A percentile compares a stretch with the other conserved stretches of the same genome.
Conservation (phyloP, 2,888 invertebrate species). For the Limnephilus auricula region DNA sequence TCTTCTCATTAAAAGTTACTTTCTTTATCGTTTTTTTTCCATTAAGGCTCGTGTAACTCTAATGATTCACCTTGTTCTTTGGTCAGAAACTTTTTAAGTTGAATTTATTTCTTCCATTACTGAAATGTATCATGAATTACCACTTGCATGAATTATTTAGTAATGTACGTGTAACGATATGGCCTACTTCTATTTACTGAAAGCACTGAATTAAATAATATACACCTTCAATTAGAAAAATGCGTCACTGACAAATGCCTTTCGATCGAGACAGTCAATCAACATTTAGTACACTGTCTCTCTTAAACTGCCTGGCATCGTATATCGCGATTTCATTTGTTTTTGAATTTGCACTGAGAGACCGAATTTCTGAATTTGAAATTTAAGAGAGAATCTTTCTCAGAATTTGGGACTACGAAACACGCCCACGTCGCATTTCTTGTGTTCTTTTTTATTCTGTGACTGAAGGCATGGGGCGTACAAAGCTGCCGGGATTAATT, state of each 20-base stretch:
- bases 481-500: background rate
- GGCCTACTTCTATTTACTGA: background rate
- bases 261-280: too few relatives aligned
- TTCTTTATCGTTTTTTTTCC: background rate
- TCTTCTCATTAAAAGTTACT: conserved; percentile 23
- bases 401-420: too few relatives aligned
- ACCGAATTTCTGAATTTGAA: too few relatives aligned
- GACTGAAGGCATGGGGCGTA: background rate
- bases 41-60: background rate
- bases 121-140: background rate
- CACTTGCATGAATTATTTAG: background rate
- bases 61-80: background rate
- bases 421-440: too few relatives aligned
- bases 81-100: background rate
- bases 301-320: too few relatives aligned
- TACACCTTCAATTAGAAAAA: too few relatives aligned
- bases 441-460: too few relatives aligned
- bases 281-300: too few relatives aligned
- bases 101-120: background rate
- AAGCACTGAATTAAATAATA: background rate
- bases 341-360: too few relatives aligned
- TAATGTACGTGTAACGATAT: background rate
- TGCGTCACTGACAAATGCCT: too few relatives aligned
- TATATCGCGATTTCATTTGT: too few relatives aligned
- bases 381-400: too few relatives aligned